Evolutionary conservation across 2,888 invertebrate species (phyloP), one percentile per base, ranked within the genome.

Genomic region (Acrobeloides nanus): DNA sequence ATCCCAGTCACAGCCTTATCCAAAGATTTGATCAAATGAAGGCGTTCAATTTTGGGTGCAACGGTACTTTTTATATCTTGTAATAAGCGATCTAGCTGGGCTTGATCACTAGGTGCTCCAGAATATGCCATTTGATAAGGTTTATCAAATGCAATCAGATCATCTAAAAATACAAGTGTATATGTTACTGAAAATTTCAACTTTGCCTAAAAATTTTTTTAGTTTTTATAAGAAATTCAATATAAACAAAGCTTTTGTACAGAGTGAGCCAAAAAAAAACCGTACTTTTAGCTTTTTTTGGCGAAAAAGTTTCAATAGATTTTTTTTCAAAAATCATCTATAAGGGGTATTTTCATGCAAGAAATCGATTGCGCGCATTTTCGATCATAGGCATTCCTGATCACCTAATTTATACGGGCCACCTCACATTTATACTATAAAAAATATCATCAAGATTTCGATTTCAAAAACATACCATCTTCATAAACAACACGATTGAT

Each of bases 131-230:
- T 25, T 26, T 52, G 40, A 15, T 46, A 50, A 7, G 59, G 59
- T 32, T 60, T 60, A 46, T 60, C 52, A 26, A 60, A 48, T 7
- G 64, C 60, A n/a, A 60, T 59, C 2, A 60, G 20, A 23, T 62
- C 52, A 6, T 64, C 60, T 48, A 26, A 40, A 59, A n/a, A n/a
- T n/a, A n/a, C 18, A 23, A 37, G 29, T 8, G 21, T 3, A 31
- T 3, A 20, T 17, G 4, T 4, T 33, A 4, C 32, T 17, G 25
- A 15, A 21, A 31, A 15, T 8, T 24, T 10, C 5, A n/a, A n/a
- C n/a, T n/a, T n/a, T n/a, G n/a, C n/a, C n/a, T n/a, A 32, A 23
- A 18, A 15, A 46, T 15, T 15, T 20, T 20, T 39, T 10, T 6
- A 7, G 26, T 15, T 6, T 6, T 23, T 7, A n/a, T n/a, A 12